phyloP scores from a whole-genome alignment of 2,888 invertebrate genomes.

The Chelonus formosanus region DNA sequence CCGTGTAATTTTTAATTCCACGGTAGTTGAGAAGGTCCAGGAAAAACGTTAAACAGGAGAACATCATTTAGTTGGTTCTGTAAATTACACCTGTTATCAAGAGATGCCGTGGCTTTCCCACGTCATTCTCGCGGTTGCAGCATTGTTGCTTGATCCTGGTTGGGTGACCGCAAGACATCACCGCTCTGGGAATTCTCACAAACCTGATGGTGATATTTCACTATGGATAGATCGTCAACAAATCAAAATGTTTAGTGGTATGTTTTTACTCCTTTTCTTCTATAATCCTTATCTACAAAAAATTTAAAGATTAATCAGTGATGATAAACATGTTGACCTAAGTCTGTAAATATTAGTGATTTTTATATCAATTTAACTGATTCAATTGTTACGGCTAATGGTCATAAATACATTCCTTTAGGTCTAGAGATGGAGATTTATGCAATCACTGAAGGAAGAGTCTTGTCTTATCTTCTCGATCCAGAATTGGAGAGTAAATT shows the following conservation, averaged over 20 bases:
- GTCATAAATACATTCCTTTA: conserved; percentile 51
- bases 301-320: neutral
- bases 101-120: conserved; percentile 57
- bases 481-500: conserved; percentile 90
- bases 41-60: conserved; percentile 15
- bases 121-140: conserved; percentile 52
- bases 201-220: conserved; percentile 73
- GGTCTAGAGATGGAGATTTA: conserved; percentile 88
- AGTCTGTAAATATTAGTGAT: no score
- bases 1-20: conserved; percentile 52
- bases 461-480: conserved; percentile 85
- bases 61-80: conserved; percentile 20
- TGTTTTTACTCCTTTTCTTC: conserved; percentile 51
- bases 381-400: no score
- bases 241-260: conserved; percentile 90
- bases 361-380: no score
- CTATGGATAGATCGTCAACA: conserved; percentile 92
- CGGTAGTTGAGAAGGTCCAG: conserved; percentile 34
- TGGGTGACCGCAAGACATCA: conserved; percentile 54
- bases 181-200: conserved; percentile 56
- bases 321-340: no score
- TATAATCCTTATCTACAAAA: neutral
- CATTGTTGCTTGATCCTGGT: conserved; percentile 48
- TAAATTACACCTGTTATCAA: conserved; percentile 35
- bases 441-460: conserved; percentile 87